phyloP scores from a whole-genome alignment of 2,888 invertebrate genomes.

The Pycnomerus fuliginosus region DNA sequence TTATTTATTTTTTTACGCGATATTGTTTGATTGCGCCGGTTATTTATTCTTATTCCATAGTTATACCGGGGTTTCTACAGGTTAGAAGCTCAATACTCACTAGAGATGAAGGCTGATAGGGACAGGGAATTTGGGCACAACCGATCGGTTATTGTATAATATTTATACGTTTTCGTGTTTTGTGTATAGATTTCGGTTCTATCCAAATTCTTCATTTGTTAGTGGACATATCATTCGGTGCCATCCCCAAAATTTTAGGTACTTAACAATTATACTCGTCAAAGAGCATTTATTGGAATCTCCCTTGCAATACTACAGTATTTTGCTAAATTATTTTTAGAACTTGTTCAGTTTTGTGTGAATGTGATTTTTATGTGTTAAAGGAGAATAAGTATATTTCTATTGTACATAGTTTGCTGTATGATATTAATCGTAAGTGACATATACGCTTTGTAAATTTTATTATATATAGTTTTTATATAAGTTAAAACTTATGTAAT shows the following conservation, averaged over 20 bases:
- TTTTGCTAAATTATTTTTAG: conserved; percentile 45
- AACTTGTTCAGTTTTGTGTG: conserved; percentile 38
- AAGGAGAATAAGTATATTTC: too few relatives aligned
- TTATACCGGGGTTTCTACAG: conserved; percentile 34
- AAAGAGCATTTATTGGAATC: conserved; percentile 43
- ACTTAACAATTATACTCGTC: conserved; percentile 30
- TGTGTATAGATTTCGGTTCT: conserved; percentile 20
- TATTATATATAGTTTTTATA: conserved; percentile 18
- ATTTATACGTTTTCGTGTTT: conserved; percentile 39
- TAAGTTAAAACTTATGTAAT: conserved; percentile 24
- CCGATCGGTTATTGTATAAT: conserved; percentile 40
- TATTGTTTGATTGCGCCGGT: conserved; percentile 16
- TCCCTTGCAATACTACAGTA: conserved; percentile 48
- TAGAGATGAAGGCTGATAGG: conserved; percentile 51
- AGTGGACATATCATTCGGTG: conserved; percentile 42
- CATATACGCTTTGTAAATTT: conserved; percentile 38
- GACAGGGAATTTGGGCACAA: conserved; percentile 34
- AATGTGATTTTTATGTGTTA: conserved; percentile 41
- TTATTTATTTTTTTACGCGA: conserved; percentile 23
- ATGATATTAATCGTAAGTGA: conserved; percentile 8
- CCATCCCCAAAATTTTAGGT: conserved; percentile 36
- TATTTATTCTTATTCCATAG: conserved; percentile 43
- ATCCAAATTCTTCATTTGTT: conserved; percentile 25
- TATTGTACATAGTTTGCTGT: conserved; percentile 30
- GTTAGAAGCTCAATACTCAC: conserved; percentile 51